A percentile compares a stretch with the other conserved stretches of the same genome.
Conservation (phyloP, 2,888 invertebrate genomes). For the Conomelus anceps region DNA sequence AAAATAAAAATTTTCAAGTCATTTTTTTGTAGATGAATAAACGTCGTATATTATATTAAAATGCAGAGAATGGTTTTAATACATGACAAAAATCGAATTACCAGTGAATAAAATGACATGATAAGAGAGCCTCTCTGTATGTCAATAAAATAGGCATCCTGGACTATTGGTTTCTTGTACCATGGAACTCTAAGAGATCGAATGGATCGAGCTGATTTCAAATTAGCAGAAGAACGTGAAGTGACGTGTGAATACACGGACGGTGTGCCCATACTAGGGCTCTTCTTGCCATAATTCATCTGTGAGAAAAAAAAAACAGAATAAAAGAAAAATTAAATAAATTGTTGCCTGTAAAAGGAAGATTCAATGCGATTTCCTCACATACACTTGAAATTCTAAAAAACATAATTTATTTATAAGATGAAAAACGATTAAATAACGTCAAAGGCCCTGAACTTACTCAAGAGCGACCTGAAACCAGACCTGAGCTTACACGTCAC, state of each 20-base stretch:
- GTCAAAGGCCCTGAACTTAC: too few relatives aligned
- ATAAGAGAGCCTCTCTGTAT: conserved; percentile 77
- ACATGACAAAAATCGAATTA: conserved; percentile 52
- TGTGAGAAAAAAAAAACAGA: conserved; percentile 15
- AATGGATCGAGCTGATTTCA: conserved; percentile 72
- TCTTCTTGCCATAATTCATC: conserved; percentile 71
- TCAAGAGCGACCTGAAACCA: too few relatives aligned
- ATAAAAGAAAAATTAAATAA: neutral
- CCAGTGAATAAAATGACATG: conserved; percentile 70
- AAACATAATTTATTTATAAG: too few relatives aligned
- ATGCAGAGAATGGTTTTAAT: too few relatives aligned
- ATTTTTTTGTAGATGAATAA: too few relatives aligned
- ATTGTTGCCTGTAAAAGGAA: too few relatives aligned
- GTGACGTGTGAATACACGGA: conserved; percentile 86
- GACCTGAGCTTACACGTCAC: too few relatives aligned
- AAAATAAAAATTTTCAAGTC: too few relatives aligned
- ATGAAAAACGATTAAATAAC: too few relatives aligned
- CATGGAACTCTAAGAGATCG: conserved; percentile 73
- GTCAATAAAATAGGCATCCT: conserved; percentile 72
- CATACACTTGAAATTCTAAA: too few relatives aligned
- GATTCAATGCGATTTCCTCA: too few relatives aligned
- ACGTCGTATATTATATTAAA: too few relatives aligned
- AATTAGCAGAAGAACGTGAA: conserved; percentile 67
- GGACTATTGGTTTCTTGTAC: conserved; percentile 78
- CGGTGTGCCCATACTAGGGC: conserved; percentile 79